Base-by-base conservation (phyloP, 2,888 invertebrate species). In the Fragum whitleyi region DNA sequence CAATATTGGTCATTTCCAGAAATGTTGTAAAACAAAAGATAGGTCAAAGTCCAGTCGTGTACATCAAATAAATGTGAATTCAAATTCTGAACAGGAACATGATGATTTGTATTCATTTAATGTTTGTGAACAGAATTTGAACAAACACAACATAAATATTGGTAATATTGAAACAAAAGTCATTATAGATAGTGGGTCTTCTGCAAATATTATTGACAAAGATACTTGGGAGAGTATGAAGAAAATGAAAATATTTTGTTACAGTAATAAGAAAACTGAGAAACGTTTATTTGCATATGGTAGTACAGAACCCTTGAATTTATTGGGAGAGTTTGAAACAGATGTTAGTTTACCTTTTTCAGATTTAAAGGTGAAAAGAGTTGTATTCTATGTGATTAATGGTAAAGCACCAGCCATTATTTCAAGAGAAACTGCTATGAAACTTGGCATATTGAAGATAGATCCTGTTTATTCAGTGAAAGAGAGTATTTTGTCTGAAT, bases 281-380 rank as follows among this genome's bases (percentile, higher is more conserved):
- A 67, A 78, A 36, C 28, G 29, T 23, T n/a, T 78, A 9, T 78
- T 55, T 61, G 51, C 68, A 21, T 78, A 78, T 73, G 68, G 73
- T 16, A 51, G 61, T 26, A 9, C 74, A 19, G 21, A 57, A n/a
- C 75, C 75, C 3, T 53, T 79, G 19, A 21, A 16, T 21, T 57
- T 75, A 21, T 39, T 55, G 19, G 79, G 75, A 55, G 26, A 23
- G 26, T 53, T 74, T 47, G 21, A 16, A 6, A n/a, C 67, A n/a
- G 55, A 55, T 55, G 55, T 55, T 9, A n/a, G n/a, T n/a, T 55
- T 65, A 2, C 14, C 5, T 14, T 23, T 32, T 21, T 55, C 39
- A 6, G 36, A 70, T 47, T 55, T 21, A 47, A 47, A n/a, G 6
- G 6, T 55, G 11, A 16, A n/a, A 2, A n/a, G 55, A n/a, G 71